A percentile compares a stretch with the other conserved stretches of the same genome.
These are phyloP conservation scores for Lordiphosa fenestrarum DNA, from an alignment of 2,888 invertebrate species.

Conservation along the genomic window DNA sequence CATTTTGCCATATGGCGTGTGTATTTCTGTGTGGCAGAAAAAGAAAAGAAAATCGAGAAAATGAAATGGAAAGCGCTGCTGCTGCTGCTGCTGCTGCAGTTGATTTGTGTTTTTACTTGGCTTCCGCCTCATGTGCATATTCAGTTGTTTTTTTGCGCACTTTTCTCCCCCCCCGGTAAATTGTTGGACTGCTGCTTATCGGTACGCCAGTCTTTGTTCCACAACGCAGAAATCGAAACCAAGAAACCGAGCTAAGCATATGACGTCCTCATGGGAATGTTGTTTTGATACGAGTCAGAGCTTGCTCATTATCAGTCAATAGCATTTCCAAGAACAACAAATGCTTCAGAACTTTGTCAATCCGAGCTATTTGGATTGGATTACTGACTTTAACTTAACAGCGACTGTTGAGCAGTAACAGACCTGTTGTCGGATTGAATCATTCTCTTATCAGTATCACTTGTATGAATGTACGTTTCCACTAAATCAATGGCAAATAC, in stretches of 20 bases:
- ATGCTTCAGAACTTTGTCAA: not conserved
- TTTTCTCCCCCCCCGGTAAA: not conserved
- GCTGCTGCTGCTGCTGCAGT: slow-evolving; percentile 21
- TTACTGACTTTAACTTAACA: not conserved
- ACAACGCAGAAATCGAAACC: slow-evolving; percentile 2
- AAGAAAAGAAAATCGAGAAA: slow-evolving; percentile 43
- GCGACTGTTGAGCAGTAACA: not conserved
- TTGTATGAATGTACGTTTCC: slow-evolving; percentile 3
- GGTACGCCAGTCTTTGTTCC: slow-evolving; percentile 3
- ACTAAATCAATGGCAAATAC: slow-evolving; percentile 34
- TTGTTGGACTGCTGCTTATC: slow-evolving; percentile 1
- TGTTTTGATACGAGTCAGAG: not conserved
- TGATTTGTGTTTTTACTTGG: slow-evolving; percentile 42
- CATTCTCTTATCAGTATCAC: slow-evolving; percentile 14
- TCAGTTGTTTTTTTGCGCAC: slow-evolving; percentile 8
- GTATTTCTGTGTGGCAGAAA: slow-evolving; percentile 14
- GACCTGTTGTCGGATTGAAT: slow-evolving; percentile 4
- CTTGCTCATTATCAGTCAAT: slow-evolving; percentile 1
- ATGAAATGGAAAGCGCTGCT: slow-evolving; percentile 41
- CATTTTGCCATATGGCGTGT: slow-evolving; percentile 34
- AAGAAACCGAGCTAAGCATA: slow-evolving; percentile 2
- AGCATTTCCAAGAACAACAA: not conserved
- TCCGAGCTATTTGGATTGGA: too few species aligned
- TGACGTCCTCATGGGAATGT: not conserved
- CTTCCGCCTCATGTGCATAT: slow-evolving; percentile 13